Evolutionary conservation across 2,797 vertebrate species (phyloP), one percentile per base, ranked within the genome.

Genomic region (Meriones psammophilus): DNA sequence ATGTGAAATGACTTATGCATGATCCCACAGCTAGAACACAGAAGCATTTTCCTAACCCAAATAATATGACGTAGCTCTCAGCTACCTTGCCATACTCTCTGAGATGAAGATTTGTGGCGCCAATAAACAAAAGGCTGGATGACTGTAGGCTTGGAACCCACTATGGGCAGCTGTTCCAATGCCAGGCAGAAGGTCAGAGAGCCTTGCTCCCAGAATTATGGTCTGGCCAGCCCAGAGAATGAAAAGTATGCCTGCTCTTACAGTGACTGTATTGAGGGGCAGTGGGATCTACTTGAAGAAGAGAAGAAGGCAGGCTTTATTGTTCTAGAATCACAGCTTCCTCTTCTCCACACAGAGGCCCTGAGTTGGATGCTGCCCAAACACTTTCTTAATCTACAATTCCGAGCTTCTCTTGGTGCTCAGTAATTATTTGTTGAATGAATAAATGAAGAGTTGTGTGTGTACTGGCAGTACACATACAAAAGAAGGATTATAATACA

Each of bases 371-470:
- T 26, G 71, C 24, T 54, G 5, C 30, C 1, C 33, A 64, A 36
- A n/a, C 39, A 39, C 46, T n/a, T 76, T 88, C 64, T 86, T 36
- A 8, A 62, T 95, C 84, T 85, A 87, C 66, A 95, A 42, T 71
- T 77, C 71, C 93, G 24, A 24, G 33, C 30, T 87, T 95, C 77
- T 94, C 86, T 84, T 62, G 58, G 74, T 84, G 54, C 39, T 97
- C 26, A 36, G 54, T 77, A 96, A 96, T 95, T 97, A 96, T 96
- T 97, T 94, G 91, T 92, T 80, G 78, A 96, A 94, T 97, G 90
- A 97, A 97, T 96, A 96, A 97, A 90, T 94, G 88, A 96, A 89
- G 60, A 97, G 68, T 36, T 87, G 24, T 77, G 12, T 91, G 74
- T 89, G 81, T 20, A 79, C 10, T 80, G 62, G 62, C 10, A 74